Percentiles rank a stretch among this genome's conserved stretches.
These are phyloP conservation scores for Centropyge bicolor DNA, from an alignment of 2,797 vertebrate species.

Conservation along the genomic window DNA sequence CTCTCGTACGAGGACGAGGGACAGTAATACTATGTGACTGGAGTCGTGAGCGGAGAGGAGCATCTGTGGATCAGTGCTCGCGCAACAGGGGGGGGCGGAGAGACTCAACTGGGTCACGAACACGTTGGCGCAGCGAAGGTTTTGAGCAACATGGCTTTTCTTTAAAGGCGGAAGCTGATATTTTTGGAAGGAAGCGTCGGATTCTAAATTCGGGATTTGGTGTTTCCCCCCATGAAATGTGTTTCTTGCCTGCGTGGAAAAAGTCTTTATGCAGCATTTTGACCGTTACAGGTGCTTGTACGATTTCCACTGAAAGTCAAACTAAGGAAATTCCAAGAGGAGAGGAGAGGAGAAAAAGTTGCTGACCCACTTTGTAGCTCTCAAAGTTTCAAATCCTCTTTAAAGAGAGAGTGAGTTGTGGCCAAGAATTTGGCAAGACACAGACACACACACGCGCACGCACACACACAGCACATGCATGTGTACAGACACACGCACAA, in stretches of 20 bases:
- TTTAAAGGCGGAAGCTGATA: not conserved
- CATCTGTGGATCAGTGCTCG: constrained; percentile 77
- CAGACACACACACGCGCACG: constrained; percentile 22
- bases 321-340: not conserved
- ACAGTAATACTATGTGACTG: constrained; percentile 75
- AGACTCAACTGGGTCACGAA: constrained; percentile 78
- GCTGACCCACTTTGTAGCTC: constrained; percentile 81
- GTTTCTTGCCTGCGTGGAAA: not conserved
- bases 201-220: constrained; percentile 1
- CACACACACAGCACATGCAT: not conserved
- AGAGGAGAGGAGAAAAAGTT: constrained; percentile 55
- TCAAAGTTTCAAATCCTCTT: constrained; percentile 78
- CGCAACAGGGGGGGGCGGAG: constrained; percentile 49
- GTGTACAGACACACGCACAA: constrained; percentile 3
- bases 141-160: constrained; percentile 13
- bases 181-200: not conserved
- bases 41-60: constrained; percentile 73
- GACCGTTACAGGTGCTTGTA: not conserved
- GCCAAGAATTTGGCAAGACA: constrained; percentile 44
- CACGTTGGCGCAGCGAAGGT: constrained; percentile 31
- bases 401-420: constrained; percentile 63
- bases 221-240: not conserved
- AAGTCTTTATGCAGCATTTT: not conserved
- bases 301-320: constrained; percentile 13
- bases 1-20: constrained; percentile 46